These are phyloP conservation scores for Sebastes jordani DNA, from an alignment of 2,797 vertebrate species.

Conservation along the genomic window DNA sequence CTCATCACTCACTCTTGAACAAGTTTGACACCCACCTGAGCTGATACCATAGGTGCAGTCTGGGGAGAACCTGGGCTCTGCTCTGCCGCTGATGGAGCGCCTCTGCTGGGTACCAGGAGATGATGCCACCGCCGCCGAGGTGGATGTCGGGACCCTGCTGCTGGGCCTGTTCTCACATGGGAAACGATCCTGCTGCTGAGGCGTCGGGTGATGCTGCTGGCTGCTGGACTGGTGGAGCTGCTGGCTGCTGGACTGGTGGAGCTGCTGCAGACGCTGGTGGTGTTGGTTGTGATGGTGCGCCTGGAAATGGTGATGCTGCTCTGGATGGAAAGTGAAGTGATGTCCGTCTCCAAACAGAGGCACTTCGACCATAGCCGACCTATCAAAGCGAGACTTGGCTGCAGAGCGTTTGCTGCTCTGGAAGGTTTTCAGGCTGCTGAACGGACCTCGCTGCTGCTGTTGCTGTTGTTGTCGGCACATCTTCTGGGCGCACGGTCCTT, in stretches of 20 bases:
- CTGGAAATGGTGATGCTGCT: conserved; percentile 75
- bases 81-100: conserved; percentile 60
- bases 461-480: conserved; percentile 84
- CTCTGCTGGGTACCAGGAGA: conserved; percentile 70
- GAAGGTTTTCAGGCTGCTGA: conserved; percentile 91
- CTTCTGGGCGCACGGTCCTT: conserved; percentile 90
- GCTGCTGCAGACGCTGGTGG: conserved; percentile 49
- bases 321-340: conserved; percentile 79
- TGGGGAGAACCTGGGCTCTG: conserved; percentile 81
- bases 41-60: conserved; percentile 89
- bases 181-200: conserved; percentile 74
- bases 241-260: background rate
- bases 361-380: conserved; percentile 90
- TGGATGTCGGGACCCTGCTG: conserved; percentile 83
- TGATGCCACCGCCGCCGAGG: conserved; percentile 71
- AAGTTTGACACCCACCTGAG: conserved; percentile 86
- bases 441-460: conserved; percentile 80
- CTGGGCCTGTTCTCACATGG: conserved; percentile 86
- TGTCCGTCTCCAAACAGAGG: conserved; percentile 87
- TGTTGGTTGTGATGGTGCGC: conserved; percentile 77
- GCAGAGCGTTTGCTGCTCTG: conserved; percentile 84
- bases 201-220: conserved; percentile 69
- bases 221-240: conserved; percentile 77
- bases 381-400: conserved; percentile 88
- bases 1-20: conserved; percentile 25